A percentile compares a stretch with the other conserved stretches of the same genome.
Conservation (phyloP, 2,888 invertebrate species). For the Hanleya hanleyi region DNA sequence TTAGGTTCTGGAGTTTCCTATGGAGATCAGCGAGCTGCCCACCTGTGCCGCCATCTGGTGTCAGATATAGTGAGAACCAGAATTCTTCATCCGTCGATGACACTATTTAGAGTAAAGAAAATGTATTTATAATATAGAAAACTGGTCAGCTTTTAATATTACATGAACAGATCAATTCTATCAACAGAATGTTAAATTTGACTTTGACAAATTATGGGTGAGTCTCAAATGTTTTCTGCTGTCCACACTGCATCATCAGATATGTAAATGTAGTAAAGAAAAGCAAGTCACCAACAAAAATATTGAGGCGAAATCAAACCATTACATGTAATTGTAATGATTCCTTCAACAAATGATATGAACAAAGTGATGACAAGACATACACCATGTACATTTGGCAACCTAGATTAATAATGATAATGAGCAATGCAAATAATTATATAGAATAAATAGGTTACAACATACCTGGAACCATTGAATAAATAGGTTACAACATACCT, state of each 20-base stretch:
- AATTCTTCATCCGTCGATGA: constrained; percentile 2
- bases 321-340: too few species aligned
- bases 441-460: too few species aligned
- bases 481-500: too few species aligned
- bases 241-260: too few species aligned
- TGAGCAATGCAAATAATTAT: not conserved
- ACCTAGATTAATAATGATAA: not conserved
- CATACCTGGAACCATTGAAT: too few species aligned
- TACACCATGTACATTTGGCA: not conserved
- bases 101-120: not conserved
- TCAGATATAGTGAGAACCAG: constrained; percentile 5
- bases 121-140: too few species aligned
- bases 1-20: constrained; percentile 52
- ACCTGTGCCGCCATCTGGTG: constrained; percentile 7
- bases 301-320: too few species aligned
- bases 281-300: too few species aligned
- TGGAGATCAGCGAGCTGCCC: constrained; percentile 42
- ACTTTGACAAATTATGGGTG: not conserved
- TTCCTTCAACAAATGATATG: too few species aligned
- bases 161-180: not conserved
- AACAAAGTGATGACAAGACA: not conserved
- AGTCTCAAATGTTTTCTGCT: not conserved
- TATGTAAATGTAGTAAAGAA: too few species aligned
- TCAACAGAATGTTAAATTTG: not conserved
- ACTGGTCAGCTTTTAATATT: not conserved